Evolutionary conservation across 2,888 invertebrate genomes (phyloP), one percentile per base, ranked within the genome.

Genomic region (Molanna angustata): DNA sequence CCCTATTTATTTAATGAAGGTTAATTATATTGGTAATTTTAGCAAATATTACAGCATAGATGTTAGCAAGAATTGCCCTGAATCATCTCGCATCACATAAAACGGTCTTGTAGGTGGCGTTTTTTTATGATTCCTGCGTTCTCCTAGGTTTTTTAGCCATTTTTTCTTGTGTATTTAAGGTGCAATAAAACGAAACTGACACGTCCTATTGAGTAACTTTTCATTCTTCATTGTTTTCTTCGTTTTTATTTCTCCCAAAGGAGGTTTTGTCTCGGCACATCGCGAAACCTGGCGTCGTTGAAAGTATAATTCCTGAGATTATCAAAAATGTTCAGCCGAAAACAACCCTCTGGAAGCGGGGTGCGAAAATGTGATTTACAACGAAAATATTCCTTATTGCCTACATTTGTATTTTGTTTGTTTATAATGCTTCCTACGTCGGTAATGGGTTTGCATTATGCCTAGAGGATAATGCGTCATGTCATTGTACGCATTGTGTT

Each of bases 181-280:
- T 47, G 47, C 47, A 47, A 47, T 47, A 47, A 47, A 47, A 37
- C 47, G 47, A 47, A 47, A 47, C 47, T 39, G 47, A 47, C 47
- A 47, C 47, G 47, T 47, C 47, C 47, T 47, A 47, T 47, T 47
- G 47, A 47, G 47, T 47, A 47, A 47, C 47, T 47, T 47, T 46
- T 47, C 37, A 37, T 37, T 37, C 47, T 47, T 47, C 47, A 47
- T 47, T 47, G 47, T 47, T 47, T 47, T 37, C 35, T 20, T 21
- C 22, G 47, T 19, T 27, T 47, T 47, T 47, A 47, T 47, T 37
- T 37, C 21, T 21, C 47, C 47, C 47, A 21, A n/a, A 47, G 47
- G 47, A 47, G 37, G 17, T 14, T 11, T 37, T 27, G 47, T 47
- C 16, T 14, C 16, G 11, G 35, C 35, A 33, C 21, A 16, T 20